These are phyloP conservation scores for Formica aserva DNA, from an alignment of 2,888 invertebrate genomes.

Conservation along the genomic window DNA sequence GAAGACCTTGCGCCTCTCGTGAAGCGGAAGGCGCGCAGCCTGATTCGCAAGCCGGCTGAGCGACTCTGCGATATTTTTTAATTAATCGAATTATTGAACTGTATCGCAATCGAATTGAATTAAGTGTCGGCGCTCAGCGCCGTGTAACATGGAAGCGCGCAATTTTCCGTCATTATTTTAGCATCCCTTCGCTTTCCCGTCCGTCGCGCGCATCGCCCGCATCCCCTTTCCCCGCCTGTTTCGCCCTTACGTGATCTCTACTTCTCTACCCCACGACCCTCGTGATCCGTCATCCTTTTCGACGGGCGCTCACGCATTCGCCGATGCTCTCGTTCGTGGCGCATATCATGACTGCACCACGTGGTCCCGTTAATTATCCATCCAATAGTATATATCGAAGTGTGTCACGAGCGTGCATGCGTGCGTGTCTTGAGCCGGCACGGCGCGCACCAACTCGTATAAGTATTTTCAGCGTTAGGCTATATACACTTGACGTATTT, in stretches of 20 bases:
- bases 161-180: conserved; percentile 82
- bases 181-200: conserved; percentile 42
- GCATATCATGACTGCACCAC: conserved; percentile 68
- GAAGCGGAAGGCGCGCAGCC: conserved; percentile 31
- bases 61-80: conserved; percentile 83
- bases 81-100: conserved; percentile 86
- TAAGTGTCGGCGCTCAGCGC: conserved; percentile 80
- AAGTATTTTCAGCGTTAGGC: conserved; percentile 79
- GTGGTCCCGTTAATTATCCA: conserved; percentile 76
- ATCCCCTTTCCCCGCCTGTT: conserved; percentile 18
- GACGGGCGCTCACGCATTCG: conserved; percentile 66
- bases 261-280: conserved; percentile 5
- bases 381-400: conserved; percentile 63
- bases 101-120: conserved; percentile 85
- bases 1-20: conserved; percentile 31
- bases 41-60: conserved; percentile 63
- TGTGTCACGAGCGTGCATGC: conserved; percentile 49
- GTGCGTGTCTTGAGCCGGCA: conserved; percentile 54
- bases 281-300: conserved; percentile 53
- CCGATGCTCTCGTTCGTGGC: conserved; percentile 60
- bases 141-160: conserved; percentile 78
- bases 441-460: conserved; percentile 51
- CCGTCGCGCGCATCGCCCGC: conserved; percentile 36
- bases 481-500: conserved; percentile 81
- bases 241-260: conserved; percentile 27